Evolutionary conservation across 2,888 invertebrate genomes (phyloP).

Genomic region (Cantharis flavilabris): DNA sequence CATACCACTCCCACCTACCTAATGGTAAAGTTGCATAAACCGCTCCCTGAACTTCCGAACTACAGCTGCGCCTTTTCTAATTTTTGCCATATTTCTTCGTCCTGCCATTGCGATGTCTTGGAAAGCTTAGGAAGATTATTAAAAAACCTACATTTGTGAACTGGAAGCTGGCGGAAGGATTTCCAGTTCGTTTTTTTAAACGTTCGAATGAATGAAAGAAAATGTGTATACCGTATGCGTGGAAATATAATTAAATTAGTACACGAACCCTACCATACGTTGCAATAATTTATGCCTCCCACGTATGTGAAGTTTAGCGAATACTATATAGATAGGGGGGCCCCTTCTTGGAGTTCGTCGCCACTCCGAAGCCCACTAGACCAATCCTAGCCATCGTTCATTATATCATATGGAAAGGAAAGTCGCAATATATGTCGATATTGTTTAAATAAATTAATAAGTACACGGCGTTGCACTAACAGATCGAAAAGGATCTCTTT

Average conservation of each 20-base stretch:
- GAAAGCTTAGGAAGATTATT: not conserved
- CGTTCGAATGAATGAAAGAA: not conserved
- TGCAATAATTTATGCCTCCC: conserved; percentile 42
- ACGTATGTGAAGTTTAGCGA: conserved; percentile 39
- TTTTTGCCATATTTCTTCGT: conserved; percentile 3
- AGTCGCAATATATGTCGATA: conserved; percentile 23
- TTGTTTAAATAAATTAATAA: conserved; percentile 5
- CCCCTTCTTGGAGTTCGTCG: conserved; percentile 28
- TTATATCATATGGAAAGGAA: conserved; percentile 33
- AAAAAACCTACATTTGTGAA: not conserved
- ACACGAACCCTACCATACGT: conserved; percentile 35
- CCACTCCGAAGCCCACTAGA: conserved; percentile 31
- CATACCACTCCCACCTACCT: conserved; percentile 19
- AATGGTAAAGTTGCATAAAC: conserved; percentile 21
- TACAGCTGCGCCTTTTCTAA: conserved; percentile 21
- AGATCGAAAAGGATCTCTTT: not conserved
- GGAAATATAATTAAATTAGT: conserved; percentile 16
- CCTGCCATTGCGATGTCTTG: not conserved
- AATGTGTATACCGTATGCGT: not conserved
- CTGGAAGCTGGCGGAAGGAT: too few species aligned
- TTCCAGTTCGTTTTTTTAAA: not conserved
- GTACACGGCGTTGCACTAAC: not conserved
- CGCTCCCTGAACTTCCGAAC: conserved; percentile 29
- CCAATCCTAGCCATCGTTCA: conserved; percentile 38
- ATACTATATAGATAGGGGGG: conserved; percentile 34